Evolutionary conservation across 2,888 invertebrate genomes (phyloP).

Genomic region (Hofmannophila pseudospretella): DNA sequence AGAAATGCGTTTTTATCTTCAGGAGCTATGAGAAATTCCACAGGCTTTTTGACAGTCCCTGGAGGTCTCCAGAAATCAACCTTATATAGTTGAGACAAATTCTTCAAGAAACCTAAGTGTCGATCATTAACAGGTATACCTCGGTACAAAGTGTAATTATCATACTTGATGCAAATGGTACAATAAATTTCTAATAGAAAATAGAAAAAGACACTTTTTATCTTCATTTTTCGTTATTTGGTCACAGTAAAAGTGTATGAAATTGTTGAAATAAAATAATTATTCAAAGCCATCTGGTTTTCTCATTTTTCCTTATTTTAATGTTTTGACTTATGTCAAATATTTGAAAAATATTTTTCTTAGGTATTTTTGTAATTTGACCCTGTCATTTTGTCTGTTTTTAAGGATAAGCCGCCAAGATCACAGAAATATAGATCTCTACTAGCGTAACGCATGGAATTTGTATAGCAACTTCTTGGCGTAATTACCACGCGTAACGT

Average conservation of each 20-base stretch:
- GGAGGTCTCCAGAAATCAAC: slow-evolving; percentile 51
- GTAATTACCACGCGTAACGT: no score
- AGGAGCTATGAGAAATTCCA: slow-evolving; percentile 50
- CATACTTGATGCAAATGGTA: slow-evolving; percentile 27
- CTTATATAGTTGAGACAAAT: slow-evolving; percentile 26
- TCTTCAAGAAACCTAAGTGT: slow-evolving; percentile 41
- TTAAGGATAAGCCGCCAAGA: no score
- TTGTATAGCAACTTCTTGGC: no score
- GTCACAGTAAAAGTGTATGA: neutral
- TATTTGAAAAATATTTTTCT: no score
- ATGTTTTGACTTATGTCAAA: no score
- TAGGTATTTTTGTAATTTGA: no score
- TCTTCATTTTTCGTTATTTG: neutral
- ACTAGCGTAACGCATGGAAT: no score
- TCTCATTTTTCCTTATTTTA: neutral
- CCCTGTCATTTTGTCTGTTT: no score
- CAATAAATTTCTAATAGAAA: neutral
- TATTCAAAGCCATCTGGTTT: neutral
- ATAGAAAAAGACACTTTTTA: neutral
- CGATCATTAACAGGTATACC: slow-evolving; percentile 34
- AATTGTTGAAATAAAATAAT: no score
- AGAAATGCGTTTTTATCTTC: slow-evolving; percentile 27
- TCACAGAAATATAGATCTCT: no score
- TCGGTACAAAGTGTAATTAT: slow-evolving; percentile 49
- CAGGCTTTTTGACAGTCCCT: slow-evolving; percentile 30